phyloP scores from a whole-genome alignment of 2,113 vertebrate species.

The Eira barbara region DNA sequence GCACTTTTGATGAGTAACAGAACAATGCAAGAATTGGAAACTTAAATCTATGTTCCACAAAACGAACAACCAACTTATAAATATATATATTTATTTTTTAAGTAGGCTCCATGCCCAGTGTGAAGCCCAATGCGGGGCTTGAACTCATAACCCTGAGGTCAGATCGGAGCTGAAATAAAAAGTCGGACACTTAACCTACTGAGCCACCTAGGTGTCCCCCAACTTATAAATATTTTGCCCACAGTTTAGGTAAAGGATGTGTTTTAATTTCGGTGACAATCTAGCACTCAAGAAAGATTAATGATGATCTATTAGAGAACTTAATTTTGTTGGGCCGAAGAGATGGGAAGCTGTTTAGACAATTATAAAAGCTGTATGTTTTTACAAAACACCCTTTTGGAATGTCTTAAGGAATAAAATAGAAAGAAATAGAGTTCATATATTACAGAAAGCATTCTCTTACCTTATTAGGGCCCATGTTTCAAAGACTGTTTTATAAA shows the following conservation, averaged over 20 bases:
- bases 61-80: background rate
- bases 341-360: background rate
- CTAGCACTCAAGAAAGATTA: background rate
- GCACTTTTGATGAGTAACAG: background rate
- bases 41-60: background rate
- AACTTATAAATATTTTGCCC: background rate
- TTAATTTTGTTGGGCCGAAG: background rate
- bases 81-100: background rate
- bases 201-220: background rate
- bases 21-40: background rate
- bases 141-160: background rate
- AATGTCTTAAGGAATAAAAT: slow-evolving; percentile 6
- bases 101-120: background rate
- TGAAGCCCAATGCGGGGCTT: background rate
- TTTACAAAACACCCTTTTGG: background rate
- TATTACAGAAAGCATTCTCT: background rate
- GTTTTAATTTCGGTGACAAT: background rate
- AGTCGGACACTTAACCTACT: background rate
- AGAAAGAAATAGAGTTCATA: background rate
- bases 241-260: background rate
- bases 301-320: background rate
- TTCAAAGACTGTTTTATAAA: background rate
- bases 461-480: background rate
- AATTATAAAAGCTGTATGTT: background rate
- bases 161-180: background rate